Evolutionary conservation across 2,888 invertebrate genomes (phyloP), one percentile per base, ranked within the genome.

Genomic region (Sphecodes monilicornis): DNA sequence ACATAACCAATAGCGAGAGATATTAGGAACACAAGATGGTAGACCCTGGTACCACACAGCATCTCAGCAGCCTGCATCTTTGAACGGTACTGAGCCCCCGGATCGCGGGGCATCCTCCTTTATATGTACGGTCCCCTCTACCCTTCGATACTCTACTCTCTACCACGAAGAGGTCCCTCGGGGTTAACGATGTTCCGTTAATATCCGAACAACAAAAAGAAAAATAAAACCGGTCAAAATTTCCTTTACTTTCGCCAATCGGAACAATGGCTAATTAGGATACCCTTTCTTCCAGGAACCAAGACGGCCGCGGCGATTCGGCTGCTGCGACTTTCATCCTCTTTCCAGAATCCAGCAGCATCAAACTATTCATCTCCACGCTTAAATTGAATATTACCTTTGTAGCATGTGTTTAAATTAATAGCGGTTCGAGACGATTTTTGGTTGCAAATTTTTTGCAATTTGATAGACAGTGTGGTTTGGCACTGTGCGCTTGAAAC

Each of bases 41-140:
- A 89, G 86, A 90, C 88, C 92, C 93, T 92, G 90, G 92, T 91
- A 91, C 89, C 91, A 90, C 92, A 90, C 93, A 93, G 92, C 93
- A 93, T 94, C 93, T 93, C 92, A 88, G 90, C 92, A 90, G 92
- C 87, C 92, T 91, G 93, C 93, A 94, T 94, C 93, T 93, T 94
- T 93, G 92, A 93, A 92, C 93, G 92, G 93, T 93, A 94, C 94
- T 94, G 93, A 93, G 93, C 92, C 93, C 92, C 93, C 90, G 90
- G 92, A 91, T 92, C 91, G 91, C 90, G 88, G 92, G 92, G 91
- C 93, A 92, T 93, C 91, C 94, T 92, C 92, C 93, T 94, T 94
- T 94, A 94, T 94, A 94, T 92, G 88, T 85, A 86, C 86, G 81
- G 85, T 88, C 92, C 88, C 91, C 92, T 84, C 83, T 90, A 83